phyloP scores from a whole-genome alignment of 2,113 vertebrate species.

The Marmota monax region DNA sequence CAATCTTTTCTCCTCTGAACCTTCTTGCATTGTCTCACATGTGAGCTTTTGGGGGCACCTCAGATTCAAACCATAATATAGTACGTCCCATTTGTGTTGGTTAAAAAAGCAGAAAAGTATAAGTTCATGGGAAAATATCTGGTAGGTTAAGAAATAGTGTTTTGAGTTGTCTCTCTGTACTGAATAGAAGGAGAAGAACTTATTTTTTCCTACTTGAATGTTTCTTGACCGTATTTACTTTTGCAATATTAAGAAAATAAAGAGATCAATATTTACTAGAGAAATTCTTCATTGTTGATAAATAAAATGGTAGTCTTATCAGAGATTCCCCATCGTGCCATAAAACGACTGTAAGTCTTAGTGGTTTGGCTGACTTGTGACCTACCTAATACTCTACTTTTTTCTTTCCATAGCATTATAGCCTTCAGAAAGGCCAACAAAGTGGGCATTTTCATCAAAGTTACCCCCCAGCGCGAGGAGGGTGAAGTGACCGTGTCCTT shows the following conservation, averaged over 20 bases:
- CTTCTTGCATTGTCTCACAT: too few species aligned
- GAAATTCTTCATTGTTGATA: neutral
- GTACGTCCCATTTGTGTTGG: neutral
- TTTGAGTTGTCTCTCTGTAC: neutral
- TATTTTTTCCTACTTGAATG: neutral
- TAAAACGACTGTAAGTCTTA: neutral
- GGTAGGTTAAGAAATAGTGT: slow-evolving; percentile 13
- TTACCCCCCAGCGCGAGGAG: slow-evolving; percentile 95
- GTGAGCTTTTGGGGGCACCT: too few species aligned
- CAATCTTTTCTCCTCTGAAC: too few species aligned
- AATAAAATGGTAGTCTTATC: neutral
- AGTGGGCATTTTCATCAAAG: slow-evolving; percentile 99
- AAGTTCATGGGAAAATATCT: neutral
- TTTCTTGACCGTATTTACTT: slow-evolving; percentile 20
- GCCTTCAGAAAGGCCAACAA: slow-evolving; percentile 99
- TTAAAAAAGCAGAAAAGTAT: neutral
- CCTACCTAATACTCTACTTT: slow-evolving; percentile 59
- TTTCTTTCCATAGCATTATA: slow-evolving; percentile 89
- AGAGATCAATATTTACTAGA: neutral
- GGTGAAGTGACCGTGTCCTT: slow-evolving; percentile 95
- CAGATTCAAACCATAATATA: neutral
- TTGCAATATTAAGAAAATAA: neutral
- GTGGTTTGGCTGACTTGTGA: slow-evolving; percentile 43
- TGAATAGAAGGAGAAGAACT: neutral
- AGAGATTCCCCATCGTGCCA: neutral